Evolutionary conservation across 2,113 vertebrate genomes (phyloP).

Genomic region (Catharus fuscescens): DNA sequence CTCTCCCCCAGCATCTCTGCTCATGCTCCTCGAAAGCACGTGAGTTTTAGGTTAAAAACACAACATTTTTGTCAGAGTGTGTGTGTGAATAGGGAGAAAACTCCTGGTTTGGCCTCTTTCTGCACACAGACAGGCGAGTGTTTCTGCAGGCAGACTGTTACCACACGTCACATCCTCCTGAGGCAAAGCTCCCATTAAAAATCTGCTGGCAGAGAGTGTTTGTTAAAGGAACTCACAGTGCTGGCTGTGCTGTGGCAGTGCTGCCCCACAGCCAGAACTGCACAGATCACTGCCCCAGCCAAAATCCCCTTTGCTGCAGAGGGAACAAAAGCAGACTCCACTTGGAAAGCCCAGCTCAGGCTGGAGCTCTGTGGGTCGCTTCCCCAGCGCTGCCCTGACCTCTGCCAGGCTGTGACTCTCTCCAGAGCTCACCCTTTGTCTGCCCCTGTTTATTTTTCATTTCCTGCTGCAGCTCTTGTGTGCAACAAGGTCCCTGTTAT

Average conservation of each 20-base stretch:
- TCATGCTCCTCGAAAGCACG: rapidly evolving
- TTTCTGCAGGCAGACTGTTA: constrained; percentile 40
- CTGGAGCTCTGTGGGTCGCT: rapidly evolving
- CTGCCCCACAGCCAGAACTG: not conserved
- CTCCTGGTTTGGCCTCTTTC: not conserved
- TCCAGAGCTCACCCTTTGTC: rapidly evolving
- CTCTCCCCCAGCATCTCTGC: not conserved
- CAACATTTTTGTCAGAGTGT: not conserved
- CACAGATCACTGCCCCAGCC: rapidly evolving
- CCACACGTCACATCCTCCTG: constrained; percentile 10
- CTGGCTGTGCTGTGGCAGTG: rapidly evolving
- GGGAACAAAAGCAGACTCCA: not conserved
- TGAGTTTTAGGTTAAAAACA: not conserved
- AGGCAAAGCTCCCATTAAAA: constrained; percentile 1
- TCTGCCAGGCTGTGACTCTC: not conserved
- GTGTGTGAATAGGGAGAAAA: not conserved
- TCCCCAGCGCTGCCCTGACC: not conserved
- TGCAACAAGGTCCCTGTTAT: not conserved
- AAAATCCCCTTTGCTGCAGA: not conserved
- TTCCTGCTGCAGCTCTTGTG: not conserved
- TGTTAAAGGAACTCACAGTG: not conserved
- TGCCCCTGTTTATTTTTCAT: not conserved
- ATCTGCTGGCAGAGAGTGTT: not conserved
- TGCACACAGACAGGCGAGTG: constrained; percentile 11
- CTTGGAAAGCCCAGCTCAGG: not conserved